Evolutionary conservation across 2,888 invertebrate genomes (phyloP).

Genomic region (Acanthoscelides obtectus): DNA sequence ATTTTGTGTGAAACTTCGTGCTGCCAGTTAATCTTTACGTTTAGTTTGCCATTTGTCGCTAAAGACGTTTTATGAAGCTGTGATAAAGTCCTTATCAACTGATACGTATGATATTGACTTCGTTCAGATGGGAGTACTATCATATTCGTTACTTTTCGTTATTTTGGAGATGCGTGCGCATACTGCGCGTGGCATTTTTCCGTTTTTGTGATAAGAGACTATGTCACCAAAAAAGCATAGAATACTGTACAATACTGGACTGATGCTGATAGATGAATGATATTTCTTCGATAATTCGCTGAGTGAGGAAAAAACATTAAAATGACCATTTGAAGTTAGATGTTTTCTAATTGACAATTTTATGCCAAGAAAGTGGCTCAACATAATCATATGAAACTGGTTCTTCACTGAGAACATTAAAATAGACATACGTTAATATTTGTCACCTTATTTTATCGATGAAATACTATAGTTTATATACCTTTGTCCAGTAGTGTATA

Average conservation of each 20-base stretch:
- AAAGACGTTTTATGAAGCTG: conserved; percentile 46
- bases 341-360: too few species aligned
- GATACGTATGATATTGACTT: conserved; percentile 54
- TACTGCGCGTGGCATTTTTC: conserved; percentile 20
- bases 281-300: neutral
- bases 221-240: conserved; percentile 40
- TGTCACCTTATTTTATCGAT: neutral
- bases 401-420: too few species aligned
- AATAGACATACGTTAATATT: too few species aligned
- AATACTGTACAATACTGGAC: neutral
- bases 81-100: conserved; percentile 53
- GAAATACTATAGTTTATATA: neutral
- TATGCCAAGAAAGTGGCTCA: too few species aligned
- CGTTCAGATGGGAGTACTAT: conserved; percentile 56
- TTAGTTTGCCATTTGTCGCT: conserved; percentile 14
- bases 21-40: neutral
- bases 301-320: too few species aligned
- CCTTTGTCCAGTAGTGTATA: neutral
- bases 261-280: neutral
- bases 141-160: conserved; percentile 41
- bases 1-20: neutral
- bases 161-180: conserved; percentile 17
- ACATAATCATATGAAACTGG: too few species aligned
- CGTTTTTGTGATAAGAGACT: conserved; percentile 46
- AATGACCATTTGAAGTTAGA: too few species aligned